Percentiles rank a stretch among this genome's conserved stretches.
Conservation (phyloP, 2,797 vertebrate species). For the Manis crassicaudata region DNA sequence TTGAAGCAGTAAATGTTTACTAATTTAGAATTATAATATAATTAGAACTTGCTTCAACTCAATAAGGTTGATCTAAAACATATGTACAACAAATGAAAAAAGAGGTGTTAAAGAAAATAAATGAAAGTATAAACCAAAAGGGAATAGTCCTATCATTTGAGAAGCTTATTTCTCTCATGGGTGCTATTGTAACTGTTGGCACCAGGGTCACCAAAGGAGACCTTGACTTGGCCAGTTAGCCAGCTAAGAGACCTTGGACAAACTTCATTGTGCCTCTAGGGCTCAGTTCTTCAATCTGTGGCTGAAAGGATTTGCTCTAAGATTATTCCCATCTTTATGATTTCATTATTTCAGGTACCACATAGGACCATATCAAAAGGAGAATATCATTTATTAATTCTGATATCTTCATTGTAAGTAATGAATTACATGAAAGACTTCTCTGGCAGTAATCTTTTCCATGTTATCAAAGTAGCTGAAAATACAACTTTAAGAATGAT, state of each 20-base stretch:
- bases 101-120: slow-evolving; percentile 37
- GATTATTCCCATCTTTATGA: not conserved
- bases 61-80: not conserved
- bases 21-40: not conserved
- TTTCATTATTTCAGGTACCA: not conserved
- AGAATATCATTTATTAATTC: not conserved
- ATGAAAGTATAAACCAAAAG: not conserved
- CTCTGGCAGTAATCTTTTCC: not conserved
- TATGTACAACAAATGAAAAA: slow-evolving; percentile 26
- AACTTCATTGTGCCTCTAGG: not conserved
- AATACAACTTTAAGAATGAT: slow-evolving; percentile 11
- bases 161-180: slow-evolving; percentile 11
- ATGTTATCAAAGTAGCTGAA: slow-evolving; percentile 17
- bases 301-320: slow-evolving; percentile 14
- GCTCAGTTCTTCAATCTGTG: not conserved
- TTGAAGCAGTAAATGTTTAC: not conserved
- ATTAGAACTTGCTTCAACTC: slow-evolving; percentile 33
- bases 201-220: not conserved
- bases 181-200: not conserved
- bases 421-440: not conserved
- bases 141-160: not conserved
- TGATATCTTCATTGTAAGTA: not conserved
- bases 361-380: not conserved
- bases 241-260: slow-evolving; percentile 41
- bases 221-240: slow-evolving; percentile 31